These are phyloP conservation scores for Pogonocherus hispidulus DNA, from an alignment of 2,888 invertebrate genomes.

Conservation along the genomic window DNA sequence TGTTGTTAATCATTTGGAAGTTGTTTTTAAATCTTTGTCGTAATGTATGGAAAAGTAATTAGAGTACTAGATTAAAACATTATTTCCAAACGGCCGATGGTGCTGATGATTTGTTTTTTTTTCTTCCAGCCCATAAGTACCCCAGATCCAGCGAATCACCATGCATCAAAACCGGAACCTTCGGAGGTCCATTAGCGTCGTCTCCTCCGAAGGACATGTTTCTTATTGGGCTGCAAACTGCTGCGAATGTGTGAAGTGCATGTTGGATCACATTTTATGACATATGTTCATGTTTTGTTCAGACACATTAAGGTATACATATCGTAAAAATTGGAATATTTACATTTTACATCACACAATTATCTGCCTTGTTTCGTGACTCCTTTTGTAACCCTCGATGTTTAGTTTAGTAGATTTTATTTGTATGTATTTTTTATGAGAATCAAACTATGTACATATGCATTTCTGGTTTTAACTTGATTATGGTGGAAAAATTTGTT, in stretches of 20 bases:
- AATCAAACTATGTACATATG: constrained; percentile 48
- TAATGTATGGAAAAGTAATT: no score
- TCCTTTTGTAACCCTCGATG: constrained; percentile 46
- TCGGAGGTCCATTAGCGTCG: constrained; percentile 83
- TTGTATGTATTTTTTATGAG: constrained; percentile 45
- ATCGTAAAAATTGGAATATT: constrained; percentile 54
- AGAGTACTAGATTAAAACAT: no score
- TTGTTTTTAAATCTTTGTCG: no score
- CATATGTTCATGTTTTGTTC: constrained; percentile 49
- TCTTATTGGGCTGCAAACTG: constrained; percentile 55
- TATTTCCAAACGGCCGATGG: no score
- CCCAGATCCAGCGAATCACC: constrained; percentile 87
- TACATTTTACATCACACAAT: constrained; percentile 50
- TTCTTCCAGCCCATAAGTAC: constrained; percentile 81
- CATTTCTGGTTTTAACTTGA: constrained; percentile 44
- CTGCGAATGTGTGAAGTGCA: constrained; percentile 60
- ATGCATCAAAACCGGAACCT: constrained; percentile 83
- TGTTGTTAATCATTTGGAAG: no score
- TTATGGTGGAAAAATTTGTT: constrained; percentile 37
- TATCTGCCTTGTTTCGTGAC: constrained; percentile 41
- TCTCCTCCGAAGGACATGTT: constrained; percentile 48
- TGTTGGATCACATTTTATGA: constrained; percentile 53
- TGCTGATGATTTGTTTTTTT: constrained; percentile 8
- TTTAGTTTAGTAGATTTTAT: constrained; percentile 43
- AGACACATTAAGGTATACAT: constrained; percentile 59